Conservation (phyloP, 2,888 invertebrate genomes). For the Halictus ligatus region DNA sequence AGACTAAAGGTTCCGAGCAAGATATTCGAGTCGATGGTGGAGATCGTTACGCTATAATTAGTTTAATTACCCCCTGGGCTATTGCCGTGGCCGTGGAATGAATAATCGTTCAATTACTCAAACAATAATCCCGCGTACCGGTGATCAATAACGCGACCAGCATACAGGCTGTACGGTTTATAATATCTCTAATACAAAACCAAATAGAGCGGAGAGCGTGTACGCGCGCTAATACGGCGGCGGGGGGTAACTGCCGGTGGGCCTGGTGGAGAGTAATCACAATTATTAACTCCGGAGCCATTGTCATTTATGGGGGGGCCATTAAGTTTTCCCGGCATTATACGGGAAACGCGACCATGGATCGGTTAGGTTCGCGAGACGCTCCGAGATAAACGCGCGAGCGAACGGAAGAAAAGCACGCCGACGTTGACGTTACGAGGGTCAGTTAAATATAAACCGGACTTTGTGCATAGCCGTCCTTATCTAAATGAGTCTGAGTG, state of each 20-base stretch:
- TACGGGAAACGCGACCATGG: neutral
- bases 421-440: constrained; percentile 7
- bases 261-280: constrained; percentile 25
- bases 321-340: constrained; percentile 38
- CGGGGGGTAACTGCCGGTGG: neutral
- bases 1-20: neutral
- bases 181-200: neutral
- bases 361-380: constrained; percentile 43
- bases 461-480: neutral
- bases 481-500: neutral
- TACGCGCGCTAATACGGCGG: neutral
- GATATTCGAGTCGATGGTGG: constrained; percentile 2
- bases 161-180: neutral
- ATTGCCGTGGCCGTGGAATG: neutral
- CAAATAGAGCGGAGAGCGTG: neutral
- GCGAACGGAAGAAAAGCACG: constrained; percentile 24
- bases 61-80: neutral
- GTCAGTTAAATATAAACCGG: neutral
- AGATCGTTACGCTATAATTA: constrained; percentile 11
- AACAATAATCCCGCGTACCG: constrained; percentile 3
- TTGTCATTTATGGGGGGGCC: constrained; percentile 26
- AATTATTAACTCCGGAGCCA: neutral
- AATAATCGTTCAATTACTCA: constrained; percentile 8
- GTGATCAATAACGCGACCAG: constrained; percentile 12
- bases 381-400: constrained; percentile 57